Percentiles rank a stretch among this genome's conserved stretches.
Conservation (phyloP, 2,888 invertebrate genomes). For the Xanthorhoe designata region DNA sequence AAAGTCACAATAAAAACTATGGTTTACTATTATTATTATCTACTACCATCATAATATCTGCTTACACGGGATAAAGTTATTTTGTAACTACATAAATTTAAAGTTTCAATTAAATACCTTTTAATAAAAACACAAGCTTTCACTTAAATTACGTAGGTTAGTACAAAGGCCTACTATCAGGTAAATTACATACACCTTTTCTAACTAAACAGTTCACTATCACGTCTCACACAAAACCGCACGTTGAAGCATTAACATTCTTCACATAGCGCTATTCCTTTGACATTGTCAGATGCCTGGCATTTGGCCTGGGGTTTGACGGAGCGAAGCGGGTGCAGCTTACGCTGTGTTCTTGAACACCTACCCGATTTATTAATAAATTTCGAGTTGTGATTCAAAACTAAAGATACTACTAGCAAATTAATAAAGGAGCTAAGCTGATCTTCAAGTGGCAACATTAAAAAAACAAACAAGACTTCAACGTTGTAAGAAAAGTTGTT, state of each 20-base stretch:
- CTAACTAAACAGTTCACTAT: conserved; percentile 38
- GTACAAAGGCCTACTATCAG: conserved; percentile 22
- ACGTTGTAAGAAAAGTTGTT: no score
- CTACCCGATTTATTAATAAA: no score
- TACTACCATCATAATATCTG: no score
- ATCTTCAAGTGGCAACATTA: no score
- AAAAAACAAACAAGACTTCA: no score
- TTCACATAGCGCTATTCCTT: conserved; percentile 53
- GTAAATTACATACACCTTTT: conserved; percentile 36
- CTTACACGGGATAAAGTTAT: no score
- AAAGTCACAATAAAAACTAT: no score
- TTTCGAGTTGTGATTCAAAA: no score
- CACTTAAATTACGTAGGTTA: conserved; percentile 16
- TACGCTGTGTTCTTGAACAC: neutral
- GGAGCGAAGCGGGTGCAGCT: conserved; percentile 11
- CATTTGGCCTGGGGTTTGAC: conserved; percentile 38
- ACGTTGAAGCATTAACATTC: conserved; percentile 50
- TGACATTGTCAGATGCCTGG: conserved; percentile 58
- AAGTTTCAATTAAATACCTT: neutral
- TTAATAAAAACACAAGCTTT: conserved; percentile 1
- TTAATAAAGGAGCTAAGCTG: no score
- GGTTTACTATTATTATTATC: no score
- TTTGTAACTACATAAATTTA: no score
- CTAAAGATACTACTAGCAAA: no score
- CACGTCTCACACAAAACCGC: conserved; percentile 44